These are phyloP conservation scores for Psylliodes chrysocephalus DNA, from an alignment of 2,888 invertebrate genomes.

Conservation along the genomic window DNA sequence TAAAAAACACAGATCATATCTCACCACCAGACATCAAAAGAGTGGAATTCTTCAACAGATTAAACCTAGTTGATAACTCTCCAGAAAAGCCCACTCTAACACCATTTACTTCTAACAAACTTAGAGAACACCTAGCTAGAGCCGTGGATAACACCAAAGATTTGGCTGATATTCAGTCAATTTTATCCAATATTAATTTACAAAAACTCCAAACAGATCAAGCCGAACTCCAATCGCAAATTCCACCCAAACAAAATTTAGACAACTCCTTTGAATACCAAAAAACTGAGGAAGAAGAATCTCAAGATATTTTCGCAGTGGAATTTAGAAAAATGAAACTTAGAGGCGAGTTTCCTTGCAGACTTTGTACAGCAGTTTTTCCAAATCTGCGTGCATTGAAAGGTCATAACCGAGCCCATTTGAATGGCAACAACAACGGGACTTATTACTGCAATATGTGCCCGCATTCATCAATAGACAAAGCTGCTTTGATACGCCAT, in stretches of 20 bases:
- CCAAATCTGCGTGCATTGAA: conserved; percentile 90
- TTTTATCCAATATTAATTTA: conserved; percentile 80
- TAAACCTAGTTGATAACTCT: conserved; percentile 80
- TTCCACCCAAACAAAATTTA: conserved; percentile 32
- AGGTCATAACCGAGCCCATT: conserved; percentile 88
- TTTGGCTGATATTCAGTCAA: conserved; percentile 87
- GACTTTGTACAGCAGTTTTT: conserved; percentile 87
- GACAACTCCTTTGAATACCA: conserved; percentile 48
- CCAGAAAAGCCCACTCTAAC: conserved; percentile 57
- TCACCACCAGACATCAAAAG: conserved; percentile 72
- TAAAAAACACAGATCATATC: conserved; percentile 56
- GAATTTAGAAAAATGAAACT: conserved; percentile 91
- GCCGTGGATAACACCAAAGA: conserved; percentile 73
- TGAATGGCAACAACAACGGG: conserved; percentile 78
- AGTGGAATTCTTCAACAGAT: conserved; percentile 83
- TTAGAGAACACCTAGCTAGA: conserved; percentile 54
- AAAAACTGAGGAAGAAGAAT: conserved; percentile 73
- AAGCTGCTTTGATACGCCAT: conserved; percentile 90
- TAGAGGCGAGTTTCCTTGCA: conserved; percentile 89
- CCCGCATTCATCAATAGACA: conserved; percentile 87
- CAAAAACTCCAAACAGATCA: conserved; percentile 69
- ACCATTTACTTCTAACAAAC: conserved; percentile 46
- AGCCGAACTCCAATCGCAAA: conserved; percentile 36
- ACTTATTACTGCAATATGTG: conserved; percentile 96
- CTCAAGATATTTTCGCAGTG: conserved; percentile 84